phyloP scores from a whole-genome alignment of 92 coral and sea anemone species.

The Porites cylindrica region DNA sequence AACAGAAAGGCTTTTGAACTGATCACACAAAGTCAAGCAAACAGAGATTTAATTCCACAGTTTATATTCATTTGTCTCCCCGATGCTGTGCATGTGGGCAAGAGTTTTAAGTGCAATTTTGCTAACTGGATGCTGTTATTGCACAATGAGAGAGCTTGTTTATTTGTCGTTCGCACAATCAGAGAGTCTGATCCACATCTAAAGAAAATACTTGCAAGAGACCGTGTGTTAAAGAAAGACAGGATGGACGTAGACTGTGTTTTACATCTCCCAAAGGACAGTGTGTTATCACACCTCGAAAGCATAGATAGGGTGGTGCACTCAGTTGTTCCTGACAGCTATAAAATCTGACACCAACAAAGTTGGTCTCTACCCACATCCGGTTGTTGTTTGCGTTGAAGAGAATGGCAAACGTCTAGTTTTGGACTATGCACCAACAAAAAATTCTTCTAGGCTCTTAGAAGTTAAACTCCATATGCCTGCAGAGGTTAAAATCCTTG shows the following conservation, averaged over 20 bases:
- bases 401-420: no score
- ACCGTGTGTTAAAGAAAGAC: conserved; percentile 53
- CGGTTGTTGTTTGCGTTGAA: background rate
- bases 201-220: conserved; percentile 43
- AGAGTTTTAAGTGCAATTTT: conserved; percentile 46
- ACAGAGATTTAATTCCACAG: conserved; percentile 17
- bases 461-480: no score
- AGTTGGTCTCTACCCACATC: conserved; percentile 54
- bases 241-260: conserved; percentile 59
- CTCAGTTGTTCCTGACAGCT: conserved; percentile 47
- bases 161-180: conserved; percentile 39
- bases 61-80: conserved; percentile 45
- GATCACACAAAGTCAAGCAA: conserved; percentile 2
- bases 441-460: no score
- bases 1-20: conserved; percentile 54
- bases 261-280: conserved; percentile 36
- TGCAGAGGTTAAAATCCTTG: no score
- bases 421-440: no score
- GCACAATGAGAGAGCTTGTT: conserved; percentile 54
- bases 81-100: conserved; percentile 61
- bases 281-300: conserved; percentile 9
- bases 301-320: conserved; percentile 44
- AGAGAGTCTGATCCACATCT: conserved; percentile 32
- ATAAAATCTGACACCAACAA: conserved; percentile 50
- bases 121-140: conserved; percentile 63